Percentiles rank a stretch among this genome's conserved stretches.
Conservation (phyloP, 2,797 vertebrate genomes). For the Gambusia yucatana region DNA sequence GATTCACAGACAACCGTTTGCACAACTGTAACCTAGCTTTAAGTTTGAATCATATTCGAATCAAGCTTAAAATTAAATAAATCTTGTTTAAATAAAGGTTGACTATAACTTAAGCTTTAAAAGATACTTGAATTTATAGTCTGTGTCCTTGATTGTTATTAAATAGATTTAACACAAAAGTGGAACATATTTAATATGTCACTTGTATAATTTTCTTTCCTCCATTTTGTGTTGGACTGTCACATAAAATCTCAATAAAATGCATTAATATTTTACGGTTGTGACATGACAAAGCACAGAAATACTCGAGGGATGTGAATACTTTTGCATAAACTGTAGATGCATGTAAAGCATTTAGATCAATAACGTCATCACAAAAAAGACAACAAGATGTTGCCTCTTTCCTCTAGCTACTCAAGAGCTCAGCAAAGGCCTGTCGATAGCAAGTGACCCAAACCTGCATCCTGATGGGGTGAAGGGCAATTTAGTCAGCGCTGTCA, state of each 20-base stretch:
- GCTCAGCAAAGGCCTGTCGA: slow-evolving; percentile 57
- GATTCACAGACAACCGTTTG: too few species aligned
- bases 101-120: too few species aligned
- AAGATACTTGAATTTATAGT: too few species aligned
- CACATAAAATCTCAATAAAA: background rate
- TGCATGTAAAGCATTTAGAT: slow-evolving; percentile 46
- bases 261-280: background rate
- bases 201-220: background rate
- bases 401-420: slow-evolving; percentile 56
- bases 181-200: background rate
- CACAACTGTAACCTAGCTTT: too few species aligned
- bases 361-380: slow-evolving; percentile 41
- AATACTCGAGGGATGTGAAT: background rate
- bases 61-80: too few species aligned
- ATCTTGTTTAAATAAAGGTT: too few species aligned
- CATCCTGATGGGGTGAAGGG: slow-evolving; percentile 67
- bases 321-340: slow-evolving; percentile 23
- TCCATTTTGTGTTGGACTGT: background rate
- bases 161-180: background rate
- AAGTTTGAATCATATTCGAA: too few species aligned
- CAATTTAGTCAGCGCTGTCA: slow-evolving; percentile 71
- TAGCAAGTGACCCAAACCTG: slow-evolving; percentile 77
- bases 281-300: background rate
- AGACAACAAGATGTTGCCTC: slow-evolving; percentile 55
- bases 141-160: too few species aligned